A percentile compares a stretch with the other conserved stretches of the same genome.
Evolutionary conservation across 2,113 vertebrate genomes (phyloP).

Genomic region (Poeciliopsis retropinna): DNA sequence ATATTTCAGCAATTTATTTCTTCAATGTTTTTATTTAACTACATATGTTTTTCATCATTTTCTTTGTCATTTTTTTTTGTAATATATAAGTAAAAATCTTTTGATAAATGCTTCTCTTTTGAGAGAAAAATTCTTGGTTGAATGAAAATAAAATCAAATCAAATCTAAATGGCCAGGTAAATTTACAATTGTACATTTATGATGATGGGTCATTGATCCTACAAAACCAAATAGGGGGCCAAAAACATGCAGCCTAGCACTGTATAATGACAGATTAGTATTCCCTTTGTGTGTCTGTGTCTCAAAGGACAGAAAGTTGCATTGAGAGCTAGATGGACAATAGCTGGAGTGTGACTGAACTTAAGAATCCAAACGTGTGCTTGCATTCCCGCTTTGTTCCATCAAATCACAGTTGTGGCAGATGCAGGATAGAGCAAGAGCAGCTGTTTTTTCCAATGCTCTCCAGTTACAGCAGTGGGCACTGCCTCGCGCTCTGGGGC

Average conservation of each 20-base stretch:
- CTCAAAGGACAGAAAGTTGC: constrained; percentile 7
- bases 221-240: not conserved
- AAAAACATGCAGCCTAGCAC: not conserved
- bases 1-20: too few species aligned
- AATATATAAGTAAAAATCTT: too few species aligned
- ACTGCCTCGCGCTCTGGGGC: constrained; percentile 54
- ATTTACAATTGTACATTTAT: not conserved
- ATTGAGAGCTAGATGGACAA: constrained; percentile 44
- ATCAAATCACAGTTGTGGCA: constrained; percentile 77
- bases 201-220: not conserved
- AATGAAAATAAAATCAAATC: not conserved
- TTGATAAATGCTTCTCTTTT: not conserved
- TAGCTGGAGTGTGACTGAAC: constrained; percentile 64
- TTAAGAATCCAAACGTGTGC: constrained; percentile 54
- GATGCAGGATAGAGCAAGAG: constrained; percentile 76
- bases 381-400: constrained; percentile 80
- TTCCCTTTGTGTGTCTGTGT: not conserved
- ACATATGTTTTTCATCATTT: too few species aligned
- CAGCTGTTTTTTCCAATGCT: constrained; percentile 75
- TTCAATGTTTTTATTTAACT: too few species aligned
- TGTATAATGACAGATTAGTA: constrained; percentile 17
- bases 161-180: not conserved
- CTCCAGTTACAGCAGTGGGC: constrained; percentile 76
- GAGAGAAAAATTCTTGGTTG: not conserved
- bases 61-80: too few species aligned